Evolutionary conservation across 2,888 invertebrate species (phyloP), one percentile per base, ranked within the genome.

Genomic region (Cataglyphis rosenhaueri): DNA sequence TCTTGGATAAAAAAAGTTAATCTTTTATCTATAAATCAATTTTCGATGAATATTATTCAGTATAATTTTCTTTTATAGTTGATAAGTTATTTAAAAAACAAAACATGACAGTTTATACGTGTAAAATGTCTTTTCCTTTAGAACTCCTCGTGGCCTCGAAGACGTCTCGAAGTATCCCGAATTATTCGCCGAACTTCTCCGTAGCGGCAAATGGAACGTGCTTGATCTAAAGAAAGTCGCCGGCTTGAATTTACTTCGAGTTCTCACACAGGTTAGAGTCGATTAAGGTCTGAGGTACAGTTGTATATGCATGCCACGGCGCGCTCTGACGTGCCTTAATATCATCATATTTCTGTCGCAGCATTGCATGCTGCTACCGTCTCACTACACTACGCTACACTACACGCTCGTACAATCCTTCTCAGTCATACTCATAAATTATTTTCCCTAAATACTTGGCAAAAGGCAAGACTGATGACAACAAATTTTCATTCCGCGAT

Each of bases 81-180:
- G 35, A 15, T 10, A 48, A 9, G 6, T 8, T 52, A n/a, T 52
- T 52, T 0, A 59, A 73, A 41, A 59, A 25, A 21, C 1, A 59
- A 35, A 48, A 18, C 21, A n/a, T 75, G 57, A 38, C n/a, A 48
- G 64, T 41, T 64, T 81, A 44, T n/a, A 44, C 21, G 44, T 61
- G 29, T 35, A 12, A 64, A 62, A 74, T 1, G 5, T 52, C 29
- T 48, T 61, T 35, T 29, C 38, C n/a, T 55, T 91, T 95, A 98
- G 98, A 94, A 97, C 97, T 66, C 98, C 98, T 15, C 96, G 97
- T 94, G 98, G 98, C 38, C 95, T 98, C 76, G 97, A 97, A 92
- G 97, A 97, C 92, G 97, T 97, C 52, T 97, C 97, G 1, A 96
- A 95, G 91, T 97, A 97, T 94, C 97, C 97, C 0, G 96, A 96